Conservation (phyloP, 2,113 vertebrate genomes). For the Chloropsis cyanopogon region DNA sequence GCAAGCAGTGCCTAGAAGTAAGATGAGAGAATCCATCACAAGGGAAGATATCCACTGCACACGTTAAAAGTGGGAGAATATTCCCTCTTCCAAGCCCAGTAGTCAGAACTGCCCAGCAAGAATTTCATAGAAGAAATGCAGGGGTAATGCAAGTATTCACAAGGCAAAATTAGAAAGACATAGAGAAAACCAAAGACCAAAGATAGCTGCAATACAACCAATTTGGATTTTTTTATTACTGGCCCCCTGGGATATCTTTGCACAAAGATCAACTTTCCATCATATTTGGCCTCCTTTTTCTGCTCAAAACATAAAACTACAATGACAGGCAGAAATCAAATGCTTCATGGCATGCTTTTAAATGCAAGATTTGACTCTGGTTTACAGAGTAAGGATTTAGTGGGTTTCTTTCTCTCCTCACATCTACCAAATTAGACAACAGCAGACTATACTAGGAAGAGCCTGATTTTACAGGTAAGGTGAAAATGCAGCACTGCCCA, state of each 20-base stretch:
- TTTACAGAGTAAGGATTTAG: background rate
- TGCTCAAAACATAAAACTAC: background rate
- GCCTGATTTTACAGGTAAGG: background rate
- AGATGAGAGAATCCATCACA: background rate
- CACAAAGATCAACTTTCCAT: background rate
- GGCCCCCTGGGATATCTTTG: background rate
- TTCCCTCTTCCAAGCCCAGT: background rate
- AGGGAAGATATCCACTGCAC: background rate
- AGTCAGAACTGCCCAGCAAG: background rate
- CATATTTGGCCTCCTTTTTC: background rate
- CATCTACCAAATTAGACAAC: background rate
- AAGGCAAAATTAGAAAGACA: background rate
- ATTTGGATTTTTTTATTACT: background rate
- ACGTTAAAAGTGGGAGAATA: background rate
- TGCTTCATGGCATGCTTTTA: background rate
- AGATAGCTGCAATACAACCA: background rate
- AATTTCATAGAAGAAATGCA: background rate
- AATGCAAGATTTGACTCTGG: background rate
- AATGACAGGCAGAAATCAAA: background rate
- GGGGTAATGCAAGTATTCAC: background rate
- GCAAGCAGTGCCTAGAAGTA: background rate
- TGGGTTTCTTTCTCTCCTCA: background rate
- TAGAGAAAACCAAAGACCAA: background rate
- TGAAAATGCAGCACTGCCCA: background rate
- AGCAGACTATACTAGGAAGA: background rate